Evolutionary conservation across 2,797 vertebrate genomes (phyloP).

Genomic region (Enteromius viviparus): DNA sequence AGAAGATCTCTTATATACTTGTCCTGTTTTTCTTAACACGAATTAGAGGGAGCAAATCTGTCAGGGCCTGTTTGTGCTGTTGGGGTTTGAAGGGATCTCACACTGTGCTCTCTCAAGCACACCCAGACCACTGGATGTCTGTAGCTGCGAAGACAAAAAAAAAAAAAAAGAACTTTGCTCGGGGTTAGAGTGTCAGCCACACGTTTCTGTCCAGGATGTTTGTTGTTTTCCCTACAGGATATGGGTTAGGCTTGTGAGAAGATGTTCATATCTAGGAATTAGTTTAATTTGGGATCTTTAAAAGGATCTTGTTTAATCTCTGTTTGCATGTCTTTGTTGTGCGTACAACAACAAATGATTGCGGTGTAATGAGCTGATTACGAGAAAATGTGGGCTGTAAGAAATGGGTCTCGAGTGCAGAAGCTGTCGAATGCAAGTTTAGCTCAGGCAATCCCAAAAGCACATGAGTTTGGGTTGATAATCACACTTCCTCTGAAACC

Average conservation of each 20-base stretch:
- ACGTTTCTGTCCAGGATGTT: slow-evolving; percentile 69
- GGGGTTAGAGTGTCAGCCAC: slow-evolving; percentile 52
- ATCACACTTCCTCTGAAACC: slow-evolving; percentile 71
- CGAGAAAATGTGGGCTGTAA: slow-evolving; percentile 79
- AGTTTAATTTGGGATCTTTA: slow-evolving; percentile 56
- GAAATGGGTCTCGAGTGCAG: slow-evolving; percentile 77
- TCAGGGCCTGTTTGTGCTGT: slow-evolving; percentile 83
- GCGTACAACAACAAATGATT: slow-evolving; percentile 79
- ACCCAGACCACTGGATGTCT: slow-evolving; percentile 79
- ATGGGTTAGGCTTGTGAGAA: slow-evolving; percentile 76
- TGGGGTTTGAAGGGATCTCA: slow-evolving; percentile 81
- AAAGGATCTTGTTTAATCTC: slow-evolving; percentile 78
- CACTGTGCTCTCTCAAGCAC: slow-evolving; percentile 83
- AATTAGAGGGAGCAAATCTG: slow-evolving; percentile 78
- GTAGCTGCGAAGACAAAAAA: slow-evolving; percentile 42
- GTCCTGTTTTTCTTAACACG: slow-evolving; percentile 76
- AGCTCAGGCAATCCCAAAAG: slow-evolving; percentile 75
- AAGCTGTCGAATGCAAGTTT: slow-evolving; percentile 78
- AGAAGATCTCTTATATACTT: slow-evolving; percentile 77
- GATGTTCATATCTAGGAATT: slow-evolving; percentile 74
- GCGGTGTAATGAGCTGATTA: slow-evolving; percentile 84
- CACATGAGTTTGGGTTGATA: slow-evolving; percentile 71
- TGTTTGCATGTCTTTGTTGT: slow-evolving; percentile 52
- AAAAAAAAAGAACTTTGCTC: slow-evolving; percentile 40
- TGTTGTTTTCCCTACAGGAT: slow-evolving; percentile 77